Conservation (phyloP, 2,113 vertebrate species). For the Patagioenas fasciata region DNA sequence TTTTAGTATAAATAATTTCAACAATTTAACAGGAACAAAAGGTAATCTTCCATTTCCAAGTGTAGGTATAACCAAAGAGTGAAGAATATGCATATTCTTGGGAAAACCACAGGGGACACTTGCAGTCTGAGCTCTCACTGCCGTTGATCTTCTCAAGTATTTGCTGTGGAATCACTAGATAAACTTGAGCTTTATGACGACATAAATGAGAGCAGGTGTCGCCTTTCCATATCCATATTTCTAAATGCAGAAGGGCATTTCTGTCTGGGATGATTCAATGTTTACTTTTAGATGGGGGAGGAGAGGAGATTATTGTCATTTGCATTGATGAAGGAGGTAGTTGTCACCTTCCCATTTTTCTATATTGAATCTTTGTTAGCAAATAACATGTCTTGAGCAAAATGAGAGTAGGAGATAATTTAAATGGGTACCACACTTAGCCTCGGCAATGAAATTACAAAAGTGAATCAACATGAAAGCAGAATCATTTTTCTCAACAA, state of each 20-base stretch:
- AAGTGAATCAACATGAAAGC: constrained; percentile 62
- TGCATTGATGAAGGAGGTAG: constrained; percentile 49
- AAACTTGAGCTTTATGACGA: neutral
- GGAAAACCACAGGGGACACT: neutral
- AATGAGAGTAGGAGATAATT: constrained; percentile 51
- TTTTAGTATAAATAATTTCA: neutral
- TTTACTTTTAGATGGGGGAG: constrained; percentile 37
- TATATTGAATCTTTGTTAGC: constrained; percentile 51
- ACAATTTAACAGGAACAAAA: neutral
- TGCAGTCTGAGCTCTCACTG: neutral
- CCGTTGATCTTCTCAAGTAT: neutral
- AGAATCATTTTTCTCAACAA: constrained; percentile 20
- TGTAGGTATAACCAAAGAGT: neutral
- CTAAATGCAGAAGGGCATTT: constrained; percentile 32
- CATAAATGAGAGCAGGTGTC: constrained; percentile 21
- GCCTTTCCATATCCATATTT: neutral
- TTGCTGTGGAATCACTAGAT: neutral
- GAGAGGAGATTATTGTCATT: constrained; percentile 57
- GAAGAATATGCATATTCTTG: neutral
- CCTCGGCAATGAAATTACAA: constrained; percentile 28
- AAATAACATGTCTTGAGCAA: constrained; percentile 49
- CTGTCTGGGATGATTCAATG: constrained; percentile 47
- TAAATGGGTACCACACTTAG: constrained; percentile 21
- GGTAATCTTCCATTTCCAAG: neutral
- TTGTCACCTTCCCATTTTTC: constrained; percentile 53